Evolutionary conservation across 2,797 vertebrate genomes (phyloP), one percentile per base, ranked within the genome.

Genomic region (Aulostomus chinensis): DNA sequence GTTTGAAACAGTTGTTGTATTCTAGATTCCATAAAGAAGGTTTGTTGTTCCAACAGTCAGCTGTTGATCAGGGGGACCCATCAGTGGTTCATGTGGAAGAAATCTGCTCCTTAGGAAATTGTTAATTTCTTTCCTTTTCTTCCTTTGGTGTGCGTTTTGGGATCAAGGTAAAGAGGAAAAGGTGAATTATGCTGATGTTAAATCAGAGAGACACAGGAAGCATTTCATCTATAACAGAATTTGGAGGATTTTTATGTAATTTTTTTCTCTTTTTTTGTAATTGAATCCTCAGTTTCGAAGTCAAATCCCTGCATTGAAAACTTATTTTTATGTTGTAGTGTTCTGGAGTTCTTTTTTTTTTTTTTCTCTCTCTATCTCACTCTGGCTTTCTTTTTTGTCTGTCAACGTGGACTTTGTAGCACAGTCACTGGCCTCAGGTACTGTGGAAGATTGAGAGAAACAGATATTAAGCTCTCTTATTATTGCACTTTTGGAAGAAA

Each of bases 351-450:
- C 50, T 48, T 42, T 76, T 79, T 31, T 68, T 78, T 76, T 16
- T 48, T 42, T 76, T 79, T 31, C 66, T 78, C 74, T 16, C 11
- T 13, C 17, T 7, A 66, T 65, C 63, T 86, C 68, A 48, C 56
- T 74, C 75, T 83, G 74, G 78, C 61, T 85, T 83, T 78, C 28
- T 83, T 83, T n/a, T 77, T 68, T 67, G 76, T 89, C 75, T 83
- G 83, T 91, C 71, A 61, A 68, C 47, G 41, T 89, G 88, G 89
- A 89, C 84, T 88, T 83, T 88, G 89, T 90, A 89, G 90, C 89
- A 86, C 89, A 90, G 92, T 91, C 88, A 86, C 90, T 90, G 90
- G 87, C 83, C 88, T 91, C 90, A 86, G 88, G 89, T 91, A 89
- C 91, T 91, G 90, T 92, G 91, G 86, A 87, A 73, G 81, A 87